Evolutionary conservation across 2,113 vertebrate genomes (phyloP), one percentile per base, ranked within the genome.

Genomic region (Lophochroa leadbeateri): DNA sequence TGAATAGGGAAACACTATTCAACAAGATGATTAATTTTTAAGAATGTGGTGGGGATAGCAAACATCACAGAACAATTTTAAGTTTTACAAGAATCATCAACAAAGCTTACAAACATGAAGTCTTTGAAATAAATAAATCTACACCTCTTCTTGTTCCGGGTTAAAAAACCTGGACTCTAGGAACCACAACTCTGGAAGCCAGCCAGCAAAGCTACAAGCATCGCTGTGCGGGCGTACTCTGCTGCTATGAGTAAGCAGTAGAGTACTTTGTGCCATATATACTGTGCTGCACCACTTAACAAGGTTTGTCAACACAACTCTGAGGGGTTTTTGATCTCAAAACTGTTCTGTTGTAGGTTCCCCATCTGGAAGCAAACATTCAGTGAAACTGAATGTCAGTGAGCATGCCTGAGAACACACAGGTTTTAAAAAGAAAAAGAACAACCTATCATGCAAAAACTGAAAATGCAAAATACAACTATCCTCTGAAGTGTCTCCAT

Each of bases 1-100:
- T 98, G 98, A 98, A 98, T 97, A 97, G 97, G 85, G 94, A 98
- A 98, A 97, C 96, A 96, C 97, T 98, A 98, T 98, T 98, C 97
- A 98, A 98, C 95, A 96, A 96, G 87, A 98, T 90, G 70, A 98
- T 98, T 98, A 97, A 98, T 98, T 98, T 98, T 98, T 98, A 98
- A 98, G 97, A 97, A 95, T 71, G 90, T 49, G 55, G 96, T 96
- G 91, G 82, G 90, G 94, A 96, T 91, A 95, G 88, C 58, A 97
- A 97, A 96, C 88, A 97, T 65, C 50, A 10, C 92, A 98, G 96
- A 98, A 87, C 57, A 96, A 95, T n/a, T 93, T 74, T 86, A 91
- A 95, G 97, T 96, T 95, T 94, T 93, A 97, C 90, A 96, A 90
- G 81, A 81, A 43, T 27, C 2, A 0, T 20, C 58, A 58, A 68